These are phyloP conservation scores for Ctenochaetus hawaiiensis DNA, from an alignment of 2,797 vertebrate genomes.

Conservation along the genomic window DNA sequence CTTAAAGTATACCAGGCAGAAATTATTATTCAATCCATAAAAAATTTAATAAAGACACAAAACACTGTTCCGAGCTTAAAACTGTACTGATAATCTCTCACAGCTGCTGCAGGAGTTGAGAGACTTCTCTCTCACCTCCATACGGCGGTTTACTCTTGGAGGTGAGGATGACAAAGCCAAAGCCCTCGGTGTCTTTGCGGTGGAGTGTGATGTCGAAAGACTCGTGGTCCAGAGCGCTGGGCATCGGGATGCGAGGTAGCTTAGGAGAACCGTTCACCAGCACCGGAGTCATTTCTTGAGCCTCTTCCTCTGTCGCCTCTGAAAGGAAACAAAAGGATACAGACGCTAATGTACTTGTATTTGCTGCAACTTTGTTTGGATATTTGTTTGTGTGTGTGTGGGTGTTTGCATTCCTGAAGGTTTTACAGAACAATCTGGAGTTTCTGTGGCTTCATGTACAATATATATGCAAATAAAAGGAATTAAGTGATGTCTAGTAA, in stretches of 20 bases:
- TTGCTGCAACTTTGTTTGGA: background rate
- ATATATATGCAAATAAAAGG: conserved; percentile 4
- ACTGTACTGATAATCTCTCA: background rate
- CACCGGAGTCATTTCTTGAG: conserved; percentile 79
- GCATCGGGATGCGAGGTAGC: conserved; percentile 82
- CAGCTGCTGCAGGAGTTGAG: background rate
- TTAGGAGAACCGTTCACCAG: conserved; percentile 91
- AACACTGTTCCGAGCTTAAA: background rate
- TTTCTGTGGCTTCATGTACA: background rate
- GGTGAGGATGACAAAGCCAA: conserved; percentile 98
- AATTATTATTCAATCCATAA: too few relatives aligned
- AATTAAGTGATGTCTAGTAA: background rate
- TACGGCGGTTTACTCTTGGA: conserved; percentile 96
- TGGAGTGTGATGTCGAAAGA: conserved; percentile 94
- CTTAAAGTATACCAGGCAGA: too few relatives aligned
- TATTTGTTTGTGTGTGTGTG: background rate
- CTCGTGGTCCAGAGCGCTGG: conserved; percentile 84
- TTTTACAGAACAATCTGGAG: background rate
- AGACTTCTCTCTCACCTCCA: conserved; percentile 87
- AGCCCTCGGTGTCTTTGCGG: conserved; percentile 95
- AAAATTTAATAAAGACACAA: too few relatives aligned
- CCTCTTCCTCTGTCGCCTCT: conserved; percentile 86
- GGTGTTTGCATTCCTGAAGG: too few relatives aligned
- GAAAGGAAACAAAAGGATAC: background rate
- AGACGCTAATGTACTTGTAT: background rate